phyloP scores from a whole-genome alignment of 2,888 invertebrate species.

The Netelia melanura region DNA sequence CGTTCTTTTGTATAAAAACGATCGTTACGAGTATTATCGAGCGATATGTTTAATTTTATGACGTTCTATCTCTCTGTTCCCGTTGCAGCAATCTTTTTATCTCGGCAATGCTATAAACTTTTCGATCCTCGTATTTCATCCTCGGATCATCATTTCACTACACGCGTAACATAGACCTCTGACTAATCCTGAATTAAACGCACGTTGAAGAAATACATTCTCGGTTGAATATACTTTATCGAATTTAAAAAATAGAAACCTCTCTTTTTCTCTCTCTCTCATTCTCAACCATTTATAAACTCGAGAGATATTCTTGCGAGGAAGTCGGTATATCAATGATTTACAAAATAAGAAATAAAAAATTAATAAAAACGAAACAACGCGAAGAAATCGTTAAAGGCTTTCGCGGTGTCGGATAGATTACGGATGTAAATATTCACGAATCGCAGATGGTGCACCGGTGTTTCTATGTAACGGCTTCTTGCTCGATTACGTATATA shows the following conservation, averaged over 20 bases:
- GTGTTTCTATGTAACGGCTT: slow-evolving; percentile 36
- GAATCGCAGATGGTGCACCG: slow-evolving; percentile 36
- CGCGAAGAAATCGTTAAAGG: slow-evolving; percentile 21
- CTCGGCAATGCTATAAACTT: neutral
- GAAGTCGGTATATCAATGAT: neutral
- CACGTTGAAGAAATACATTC: slow-evolving; percentile 17
- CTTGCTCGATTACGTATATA: neutral
- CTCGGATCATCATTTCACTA: slow-evolving; percentile 1
- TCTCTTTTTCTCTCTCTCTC: no score
- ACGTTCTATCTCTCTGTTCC: neutral
- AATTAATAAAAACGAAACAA: neutral
- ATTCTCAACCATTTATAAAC: slow-evolving; percentile 11
- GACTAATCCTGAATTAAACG: slow-evolving; percentile 26
- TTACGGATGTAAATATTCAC: slow-evolving; percentile 26
- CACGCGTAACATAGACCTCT: neutral
- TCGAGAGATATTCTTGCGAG: neutral
- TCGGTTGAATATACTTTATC: slow-evolving; percentile 3
- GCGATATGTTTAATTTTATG: neutral
- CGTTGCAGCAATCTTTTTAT: neutral
- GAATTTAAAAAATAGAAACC: slow-evolving; percentile 14
- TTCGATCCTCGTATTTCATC: slow-evolving; percentile 29
- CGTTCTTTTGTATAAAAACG: neutral
- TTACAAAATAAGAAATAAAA: neutral
- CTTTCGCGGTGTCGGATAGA: slow-evolving; percentile 6
- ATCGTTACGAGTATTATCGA: no score